Percentiles rank a stretch among this genome's conserved stretches.
Evolutionary conservation across 2,113 vertebrate species (phyloP).

Genomic region (Casuarius casuarius): DNA sequence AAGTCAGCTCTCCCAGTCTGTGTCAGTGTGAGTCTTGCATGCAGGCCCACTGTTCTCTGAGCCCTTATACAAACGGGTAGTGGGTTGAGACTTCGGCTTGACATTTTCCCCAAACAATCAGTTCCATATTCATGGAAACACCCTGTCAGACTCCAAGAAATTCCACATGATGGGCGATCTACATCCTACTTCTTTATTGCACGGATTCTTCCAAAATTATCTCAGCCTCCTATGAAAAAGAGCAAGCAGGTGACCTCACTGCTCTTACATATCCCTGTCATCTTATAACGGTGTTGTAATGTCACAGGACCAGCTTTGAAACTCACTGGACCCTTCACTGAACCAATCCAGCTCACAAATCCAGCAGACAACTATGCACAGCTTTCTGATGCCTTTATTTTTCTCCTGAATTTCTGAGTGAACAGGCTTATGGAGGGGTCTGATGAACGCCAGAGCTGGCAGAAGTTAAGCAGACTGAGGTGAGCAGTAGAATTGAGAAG

Average conservation of each 20-base stretch:
- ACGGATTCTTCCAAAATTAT: neutral
- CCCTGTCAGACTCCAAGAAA: neutral
- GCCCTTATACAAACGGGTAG: neutral
- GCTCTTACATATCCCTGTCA: neutral
- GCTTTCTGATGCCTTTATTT: neutral
- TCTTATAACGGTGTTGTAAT: neutral
- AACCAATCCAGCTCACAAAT: neutral
- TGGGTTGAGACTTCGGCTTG: neutral
- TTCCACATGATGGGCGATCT: neutral
- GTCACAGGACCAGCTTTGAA: neutral
- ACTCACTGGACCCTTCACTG: neutral
- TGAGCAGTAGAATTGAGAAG: neutral
- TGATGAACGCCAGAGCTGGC: neutral
- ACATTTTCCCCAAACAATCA: neutral
- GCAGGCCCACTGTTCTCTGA: neutral
- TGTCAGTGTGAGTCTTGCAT: neutral
- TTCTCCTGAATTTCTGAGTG: neutral
- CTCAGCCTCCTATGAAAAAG: neutral
- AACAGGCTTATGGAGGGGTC: neutral
- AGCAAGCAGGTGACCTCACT: neutral
- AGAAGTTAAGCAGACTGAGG: neutral
- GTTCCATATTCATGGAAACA: neutral
- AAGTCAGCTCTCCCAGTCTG: neutral
- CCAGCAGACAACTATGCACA: neutral
- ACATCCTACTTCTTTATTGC: neutral